Evolutionary conservation across 2,888 invertebrate genomes (phyloP), one percentile per base, ranked within the genome.

Genomic region (Norana najaformis): DNA sequence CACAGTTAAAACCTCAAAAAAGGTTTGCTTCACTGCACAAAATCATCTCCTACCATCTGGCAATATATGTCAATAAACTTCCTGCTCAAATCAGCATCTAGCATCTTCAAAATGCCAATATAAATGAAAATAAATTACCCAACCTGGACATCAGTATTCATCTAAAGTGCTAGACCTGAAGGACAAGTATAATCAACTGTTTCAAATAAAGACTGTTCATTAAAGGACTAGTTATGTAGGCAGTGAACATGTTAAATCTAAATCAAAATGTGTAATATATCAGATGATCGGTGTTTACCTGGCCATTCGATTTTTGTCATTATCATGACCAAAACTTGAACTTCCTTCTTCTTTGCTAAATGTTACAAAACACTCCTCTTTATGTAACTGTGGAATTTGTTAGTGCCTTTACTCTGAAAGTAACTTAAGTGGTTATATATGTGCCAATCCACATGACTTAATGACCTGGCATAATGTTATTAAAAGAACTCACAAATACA

Each of bases 221-320:
- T 69, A n/a, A 69, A 69, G 11, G n/a, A 69, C 69, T 69, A 8
- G 69, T 69, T n/a, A 69, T 8, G 69, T 69, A 69, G 69, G n/a
- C 69, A 69, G 69, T n/a, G n/a, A n/a, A 69, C 8, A 3, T 13
- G n/a, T n/a, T n/a, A 69, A 8, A 47, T 23, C 47, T 47, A 69
- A 69, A n/a, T n/a, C n/a, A n/a, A 69, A n/a, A 69, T 69, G n/a
- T 0, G n/a, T 2, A 41, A 53, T 23, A 35, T 34, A 30, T 18
- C 34, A 89, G 35, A 35, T 47, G 53, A 8, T 34, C 38, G 18
- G 85, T n/a, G n/a, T n/a, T 37, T 41, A 90, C 90, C 90, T 90
- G 35, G 90, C 90, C 39, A 90, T 90, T 35, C 90, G 69, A 53
- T 90, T 90, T 89, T 90, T 90, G 47, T 90, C 90, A n/a, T 39